Base-by-base conservation (phyloP, 2,113 vertebrate species). In the Mesitornis unicolor region DNA sequence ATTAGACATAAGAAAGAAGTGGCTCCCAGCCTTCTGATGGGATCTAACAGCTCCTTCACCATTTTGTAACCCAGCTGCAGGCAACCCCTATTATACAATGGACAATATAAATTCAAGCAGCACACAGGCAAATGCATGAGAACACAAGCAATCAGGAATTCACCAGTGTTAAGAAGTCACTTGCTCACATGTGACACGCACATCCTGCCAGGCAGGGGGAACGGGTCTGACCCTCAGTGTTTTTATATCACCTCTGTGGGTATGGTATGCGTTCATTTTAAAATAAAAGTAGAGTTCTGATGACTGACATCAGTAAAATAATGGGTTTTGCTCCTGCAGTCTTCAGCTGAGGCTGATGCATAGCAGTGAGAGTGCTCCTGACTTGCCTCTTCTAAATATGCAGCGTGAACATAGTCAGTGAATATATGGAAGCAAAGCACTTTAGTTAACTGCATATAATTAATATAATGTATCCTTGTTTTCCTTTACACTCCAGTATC, bases 241-340 rank as follows among this genome's bases (percentile, higher is more conserved):
- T 28, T 59, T 31, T 57, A 0, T 8, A 31, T 5, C 73, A 19
- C 43, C 57, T 63, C 0, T 54, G 19, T 13, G 67, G 38, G 11
- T 22, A 64, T 3, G 40, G 38, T 28, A 33, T 3, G 3, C 6
- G 1, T 4, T 45, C 11, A 50, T 35, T 69, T 40, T 54, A 48
- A 63, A 80, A 25, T 54, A n/a, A 53, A 43, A n/a, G 54, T 4
- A n/a, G 20, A 68, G 28, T 13, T 91, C 29, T 45, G 18, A 61
- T 36, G 22, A 42, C 35, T 91, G 63, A 54, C 35, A 83, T 59
- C 67, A 64, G 42, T 42, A 79, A 86, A 91, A 64, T 13, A 43
- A n/a, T 3, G 17, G 1, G 1, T 13, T 85, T 75, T 71, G 15
- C 26, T 86, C 29, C 40, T 40, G 43, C 38, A 53, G 8, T n/a